Base-by-base conservation (phyloP, 2,888 invertebrate genomes). In the Drosophila nigritarsus region DNA sequence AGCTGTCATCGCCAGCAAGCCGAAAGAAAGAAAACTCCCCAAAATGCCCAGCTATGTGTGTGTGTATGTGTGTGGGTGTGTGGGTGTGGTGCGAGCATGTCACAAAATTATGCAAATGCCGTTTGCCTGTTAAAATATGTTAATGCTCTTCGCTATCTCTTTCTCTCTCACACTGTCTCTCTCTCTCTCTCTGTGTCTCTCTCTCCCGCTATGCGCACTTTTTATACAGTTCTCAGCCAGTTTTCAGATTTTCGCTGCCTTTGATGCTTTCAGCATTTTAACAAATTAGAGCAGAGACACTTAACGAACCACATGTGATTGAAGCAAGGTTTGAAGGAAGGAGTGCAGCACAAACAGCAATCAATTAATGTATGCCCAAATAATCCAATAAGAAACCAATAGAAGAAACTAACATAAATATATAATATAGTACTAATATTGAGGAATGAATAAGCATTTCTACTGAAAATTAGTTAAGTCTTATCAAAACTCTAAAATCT, bases 31-130 rank as follows among this genome's bases (percentile, higher is more conserved):
- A 38, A 63, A 78, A 34, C 45, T 15, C 24, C 15, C 54, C 68
- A 63, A 67, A 80, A 71, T 67, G 75, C 38, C 60, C 72, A 75
- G 53, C 58, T 32, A 34, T 45, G 15, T 27, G 27, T 55, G 4
- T 38, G 29, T 38, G 18, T 27, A 2, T 36, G 32, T 24, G 2
- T 15, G 20, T 36, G 18, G 18, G 36, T 53, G 15, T 3, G 5
- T 27, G 18, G 36, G 36, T 38, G 9, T 45, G 51, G 24, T 24
- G 24, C 54, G 34, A 29, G 38, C 58, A 65, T 71, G 71, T 71
- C 77, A 75, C 77, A 81, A 87, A 89, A 90, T 90, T 90, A 87
- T 87, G 87, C 89, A 84, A 87, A 87, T 90, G 70, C 73, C 79
- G 65, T 78, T 89, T 84, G 87, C 71, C 77, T 82, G 66, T 77